Conservation (phyloP, 2,113 vertebrate genomes). For the Chinchilla lanigera region DNA sequence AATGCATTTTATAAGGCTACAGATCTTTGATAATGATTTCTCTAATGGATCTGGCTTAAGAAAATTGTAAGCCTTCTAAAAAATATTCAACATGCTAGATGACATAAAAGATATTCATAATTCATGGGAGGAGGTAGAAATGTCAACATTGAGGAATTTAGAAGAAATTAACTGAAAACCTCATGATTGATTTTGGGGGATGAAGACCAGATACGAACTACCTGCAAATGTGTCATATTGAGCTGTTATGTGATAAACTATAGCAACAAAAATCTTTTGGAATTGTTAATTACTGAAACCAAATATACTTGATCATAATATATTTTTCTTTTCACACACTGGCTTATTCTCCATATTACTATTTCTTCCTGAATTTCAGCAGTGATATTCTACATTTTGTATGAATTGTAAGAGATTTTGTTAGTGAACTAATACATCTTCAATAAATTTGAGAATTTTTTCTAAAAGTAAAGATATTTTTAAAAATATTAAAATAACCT, state of each 20-base stretch:
- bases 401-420: not conserved
- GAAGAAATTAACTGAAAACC: not conserved
- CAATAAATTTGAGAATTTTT: not conserved
- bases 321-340: not conserved
- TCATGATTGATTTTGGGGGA: not conserved
- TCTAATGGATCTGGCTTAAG: not conserved
- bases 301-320: not conserved
- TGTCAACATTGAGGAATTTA: not conserved
- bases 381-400: not conserved
- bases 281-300: not conserved
- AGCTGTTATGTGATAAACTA: not conserved
- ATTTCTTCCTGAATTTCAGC: not conserved
- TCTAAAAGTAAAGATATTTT: not conserved
- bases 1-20: not conserved
- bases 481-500: not conserved
- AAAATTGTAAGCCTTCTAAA: not conserved
- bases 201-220: not conserved
- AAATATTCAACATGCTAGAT: not conserved
- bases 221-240: not conserved
- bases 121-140: not conserved
- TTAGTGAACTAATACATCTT: not conserved
- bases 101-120: not conserved
- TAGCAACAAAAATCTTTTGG: not conserved
- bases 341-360: not conserved
- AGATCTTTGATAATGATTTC: not conserved